Base-by-base conservation (phyloP, 2,113 vertebrate genomes). In the Monopterus albus region DNA sequence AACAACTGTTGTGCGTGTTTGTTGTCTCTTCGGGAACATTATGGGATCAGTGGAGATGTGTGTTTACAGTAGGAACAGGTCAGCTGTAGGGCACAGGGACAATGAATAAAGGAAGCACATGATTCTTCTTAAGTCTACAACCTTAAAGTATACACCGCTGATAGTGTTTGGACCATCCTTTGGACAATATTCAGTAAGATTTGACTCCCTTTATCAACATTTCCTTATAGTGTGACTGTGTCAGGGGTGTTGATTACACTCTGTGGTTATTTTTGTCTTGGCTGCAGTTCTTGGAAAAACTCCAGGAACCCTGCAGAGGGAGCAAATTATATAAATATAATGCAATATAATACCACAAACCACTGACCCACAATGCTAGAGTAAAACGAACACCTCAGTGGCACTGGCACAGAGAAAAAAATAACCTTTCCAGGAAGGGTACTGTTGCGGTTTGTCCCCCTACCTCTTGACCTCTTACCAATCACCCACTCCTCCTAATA, bases 51-150 rank as follows among this genome's bases (percentile, higher is more conserved):
- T 55, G 74, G 62, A 85, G 76, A 79, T 69, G 75, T 46, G 38
- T 90, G 88, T 92, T 90, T 91, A 87, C 87, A 88, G 86, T 89
- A 87, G 55, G 72, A 72, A 51, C 70, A 84, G 83, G 89, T 89
- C 88, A 89, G 55, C 55, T 62, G 51, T 73, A 67, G 84, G 86
- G 55, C 87, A 88, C 63, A 49, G 52, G 50, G 75, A 79, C 59
- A 65, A 58, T 75, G 81, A 72, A 79, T 76, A 72, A 38, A 17
- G 12, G 8, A 40, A 26, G 10, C 35, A 42, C 52, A 33, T 20
- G 33, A 3, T 26, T 56, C 25, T 46, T 50, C 18, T 18, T 10
- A 5, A 61, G 14, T 63, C 42, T 51, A 10, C 17, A 31, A 40
- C 47, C 42, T n/a, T 20, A 12, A 1, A 14, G 7, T 64, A 4